Evolutionary conservation across 2,797 vertebrate species (phyloP), one percentile per base, ranked within the genome.

Genomic region (Chiroxiphia lanceolata): DNA sequence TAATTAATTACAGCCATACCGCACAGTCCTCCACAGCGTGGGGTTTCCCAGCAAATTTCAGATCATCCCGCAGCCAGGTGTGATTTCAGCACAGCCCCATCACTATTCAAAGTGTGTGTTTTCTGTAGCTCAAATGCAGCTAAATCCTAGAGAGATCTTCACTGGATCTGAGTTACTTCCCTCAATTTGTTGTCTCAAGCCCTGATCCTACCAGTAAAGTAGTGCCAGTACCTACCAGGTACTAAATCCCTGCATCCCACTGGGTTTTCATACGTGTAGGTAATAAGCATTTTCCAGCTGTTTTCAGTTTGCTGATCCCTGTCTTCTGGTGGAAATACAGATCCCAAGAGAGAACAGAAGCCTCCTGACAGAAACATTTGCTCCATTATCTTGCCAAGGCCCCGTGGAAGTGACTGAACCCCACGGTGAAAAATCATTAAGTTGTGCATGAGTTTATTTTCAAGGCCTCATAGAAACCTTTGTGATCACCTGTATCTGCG

Each of bases 351-450:
- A n/a, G n/a, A 83, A 65, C 13, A 61, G 42, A 70, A 76, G 63
- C 21, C 59, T 67, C 21, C 23, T 12, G 57, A 65, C 22, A 65
- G 33, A 69, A 89, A 25, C 47, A 27, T 65, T 33, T 54, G 53
- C 8, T 54, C 19, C 4, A 5, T n/a, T 56, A 13, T 56, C 53
- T 33, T 54, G 31, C 53, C 31, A 54, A 14, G 53, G 31, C 53
- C 19, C 53, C 19, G 8, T 54, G 19, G 5, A 70, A 65, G n/a
- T 47, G 33, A 50, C 45, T 50, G 67, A 79, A 74, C 8, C 25
- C 19, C 22, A 56, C 0, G 0, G 1, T 48, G 38, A 53, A 53
- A 61, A 63, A n/a, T 16, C n/a, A 21, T 70, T 23, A 33, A 31
- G 10, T 18, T 76, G 23, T 9, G 34, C 23, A 57, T 31, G 56